Evolutionary conservation across 2,888 invertebrate species (phyloP), one percentile per base, ranked within the genome.

Genomic region (Seira ritae): DNA sequence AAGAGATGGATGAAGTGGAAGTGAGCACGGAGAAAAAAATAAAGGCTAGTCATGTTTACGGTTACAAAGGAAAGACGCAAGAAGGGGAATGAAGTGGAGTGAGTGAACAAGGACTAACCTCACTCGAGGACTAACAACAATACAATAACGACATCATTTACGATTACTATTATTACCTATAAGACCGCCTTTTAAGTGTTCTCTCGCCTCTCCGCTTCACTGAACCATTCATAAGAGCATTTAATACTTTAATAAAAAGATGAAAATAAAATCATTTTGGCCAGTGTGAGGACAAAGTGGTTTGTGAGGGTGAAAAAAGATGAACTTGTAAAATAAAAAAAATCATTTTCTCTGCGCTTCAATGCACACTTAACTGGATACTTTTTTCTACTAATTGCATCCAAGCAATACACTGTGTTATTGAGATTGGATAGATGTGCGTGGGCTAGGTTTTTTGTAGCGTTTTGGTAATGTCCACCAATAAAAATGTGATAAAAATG

Each of bases 111-210:
- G n/a, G n/a, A n/a, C n/a, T 42, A 42, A 42, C 42, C 6, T 8
- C 42, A 42, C 42, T 42, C 12, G 42, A 42, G 42, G n/a, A n/a
- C n/a, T n/a, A n/a, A n/a, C 42, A 8, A 42, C 42, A 42, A n/a
- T n/a, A 42, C 42, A 42, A 42, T 42, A 42, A 42, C 42, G 42
- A 42, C 42, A 42, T 42, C 42, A 42, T 66, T 66, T 66, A 66
- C 22, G 8, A 77, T 71, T 55, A 62, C 60, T 70, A 70, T 67
- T 72, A 79, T 79, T 72, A 79, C 71, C 79, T 31, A 69, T n/a
- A 42, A 42, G 42, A 42, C 77, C 23, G 70, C 71, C 71, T 79
- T 71, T 79, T 50, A 79, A 72, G 31, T 79, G 71, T 78, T 78
- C 71, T 78, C 71, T 72, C 71, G 55, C 72, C 67, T 22, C n/a